A percentile compares a stretch with the other conserved stretches of the same genome.
These are phyloP conservation scores for Drosophila limbata DNA, from an alignment of 2,888 invertebrate genomes.

Conservation along the genomic window DNA sequence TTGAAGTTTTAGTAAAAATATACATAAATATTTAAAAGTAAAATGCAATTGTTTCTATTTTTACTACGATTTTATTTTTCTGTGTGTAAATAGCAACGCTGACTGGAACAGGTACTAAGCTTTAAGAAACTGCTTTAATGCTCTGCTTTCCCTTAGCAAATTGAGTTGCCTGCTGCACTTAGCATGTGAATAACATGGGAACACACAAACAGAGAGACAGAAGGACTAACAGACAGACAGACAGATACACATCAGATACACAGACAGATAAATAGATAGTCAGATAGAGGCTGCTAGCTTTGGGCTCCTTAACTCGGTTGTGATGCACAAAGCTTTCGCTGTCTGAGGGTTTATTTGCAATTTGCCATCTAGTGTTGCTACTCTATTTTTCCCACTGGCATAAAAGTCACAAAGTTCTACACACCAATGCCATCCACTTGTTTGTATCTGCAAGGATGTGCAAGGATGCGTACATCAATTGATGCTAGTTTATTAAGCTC, in stretches of 20 bases:
- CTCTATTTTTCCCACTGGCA: constrained; percentile 20
- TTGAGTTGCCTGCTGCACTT: constrained; percentile 76
- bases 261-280: constrained; percentile 8
- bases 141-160: constrained; percentile 40
- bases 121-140: constrained; percentile 51
- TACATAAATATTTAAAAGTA: too few species aligned
- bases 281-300: constrained; percentile 4
- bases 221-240: not conserved
- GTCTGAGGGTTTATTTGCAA: constrained; percentile 52
- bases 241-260: not conserved
- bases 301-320: constrained; percentile 39
- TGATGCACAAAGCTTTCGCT: constrained; percentile 45
- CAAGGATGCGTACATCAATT: not conserved
- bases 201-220: constrained; percentile 13
- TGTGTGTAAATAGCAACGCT: constrained; percentile 3
- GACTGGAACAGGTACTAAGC: constrained; percentile 37
- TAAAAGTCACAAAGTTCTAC: constrained; percentile 38
- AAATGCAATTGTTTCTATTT: too few species aligned
- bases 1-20: too few species aligned
- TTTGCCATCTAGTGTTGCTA: constrained; percentile 23
- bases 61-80: not conserved
- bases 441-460: not conserved
- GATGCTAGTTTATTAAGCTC: constrained; percentile 18
- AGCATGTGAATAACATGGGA: constrained; percentile 53
- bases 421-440: constrained; percentile 22